Evolutionary conservation across 2,888 invertebrate genomes (phyloP).

Genomic region (Megaustenia siamemsis): DNA sequence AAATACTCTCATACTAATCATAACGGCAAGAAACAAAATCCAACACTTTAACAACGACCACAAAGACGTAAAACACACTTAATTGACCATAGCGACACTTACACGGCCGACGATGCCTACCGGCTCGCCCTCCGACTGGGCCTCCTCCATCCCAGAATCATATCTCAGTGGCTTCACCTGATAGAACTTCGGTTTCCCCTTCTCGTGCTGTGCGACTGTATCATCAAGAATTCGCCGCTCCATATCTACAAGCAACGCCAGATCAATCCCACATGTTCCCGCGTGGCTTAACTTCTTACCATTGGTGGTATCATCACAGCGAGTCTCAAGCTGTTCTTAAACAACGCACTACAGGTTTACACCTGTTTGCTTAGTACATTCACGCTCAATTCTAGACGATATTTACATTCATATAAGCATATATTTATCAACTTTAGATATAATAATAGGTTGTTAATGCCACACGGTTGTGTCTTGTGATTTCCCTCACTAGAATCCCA

Average conservation of each 20-base stretch:
- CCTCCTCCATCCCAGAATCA: conserved; percentile 17
- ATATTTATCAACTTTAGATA: too few species aligned
- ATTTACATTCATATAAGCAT: too few species aligned
- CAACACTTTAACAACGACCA: too few species aligned
- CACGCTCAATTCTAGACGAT: too few species aligned
- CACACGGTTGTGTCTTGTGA: too few species aligned
- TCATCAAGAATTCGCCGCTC: background rate
- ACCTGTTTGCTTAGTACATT: too few species aligned
- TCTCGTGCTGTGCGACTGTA: background rate
- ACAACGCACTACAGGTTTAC: background rate
- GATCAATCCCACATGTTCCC: conserved; percentile 1
- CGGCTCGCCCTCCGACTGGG: background rate
- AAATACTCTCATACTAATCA: too few species aligned
- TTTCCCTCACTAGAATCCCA: too few species aligned
- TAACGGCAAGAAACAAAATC: too few species aligned
- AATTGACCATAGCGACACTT: too few species aligned
- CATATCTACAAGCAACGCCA: background rate
- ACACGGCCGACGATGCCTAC: background rate
- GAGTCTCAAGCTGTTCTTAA: background rate
- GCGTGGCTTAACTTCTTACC: background rate
- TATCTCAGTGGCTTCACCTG: background rate
- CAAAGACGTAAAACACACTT: too few species aligned
- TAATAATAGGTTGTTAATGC: too few species aligned
- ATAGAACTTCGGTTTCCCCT: background rate
- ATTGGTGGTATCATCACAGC: background rate